phyloP scores from a whole-genome alignment of 2,113 vertebrate species.

The Onychostruthus taczanowskii region DNA sequence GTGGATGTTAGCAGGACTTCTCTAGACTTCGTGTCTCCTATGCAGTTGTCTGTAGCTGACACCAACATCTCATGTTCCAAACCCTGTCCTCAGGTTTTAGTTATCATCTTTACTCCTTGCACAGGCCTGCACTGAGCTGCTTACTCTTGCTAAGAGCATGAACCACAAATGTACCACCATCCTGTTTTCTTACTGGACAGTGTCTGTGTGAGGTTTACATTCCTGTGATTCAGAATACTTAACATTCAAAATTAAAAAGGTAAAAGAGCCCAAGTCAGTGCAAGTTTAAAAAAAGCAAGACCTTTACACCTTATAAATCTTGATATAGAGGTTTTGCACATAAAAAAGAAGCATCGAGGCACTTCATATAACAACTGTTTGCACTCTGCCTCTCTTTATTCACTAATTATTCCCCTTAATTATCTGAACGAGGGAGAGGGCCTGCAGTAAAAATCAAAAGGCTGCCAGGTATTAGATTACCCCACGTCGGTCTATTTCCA shows the following conservation, averaged over 20 bases:
- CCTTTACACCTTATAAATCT: background rate
- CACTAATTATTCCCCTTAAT: conserved; percentile 28
- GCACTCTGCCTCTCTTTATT: background rate
- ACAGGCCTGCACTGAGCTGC: background rate
- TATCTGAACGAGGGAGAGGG: conserved; percentile 22
- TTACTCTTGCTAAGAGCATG: background rate
- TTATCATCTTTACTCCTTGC: conserved; percentile 2
- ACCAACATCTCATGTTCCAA: conserved; percentile 47
- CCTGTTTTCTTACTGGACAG: background rate
- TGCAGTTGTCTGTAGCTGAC: conserved; percentile 50
- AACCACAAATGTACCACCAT: background rate
- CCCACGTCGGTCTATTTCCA: conserved; percentile 88
- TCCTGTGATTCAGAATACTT: background rate
- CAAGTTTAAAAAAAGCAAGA: background rate
- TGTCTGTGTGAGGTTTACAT: background rate
- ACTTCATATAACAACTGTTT: background rate
- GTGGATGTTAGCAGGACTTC: background rate
- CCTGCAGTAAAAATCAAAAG: conserved; percentile 81
- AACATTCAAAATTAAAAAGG: background rate
- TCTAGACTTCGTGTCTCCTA: conserved; percentile 52
- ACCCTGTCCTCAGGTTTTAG: conserved; percentile 22
- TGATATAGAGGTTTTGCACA: background rate
- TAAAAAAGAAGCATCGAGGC: background rate
- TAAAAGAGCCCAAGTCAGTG: background rate
- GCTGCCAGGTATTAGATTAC: conserved; percentile 88